Conservation (phyloP, 2,113 vertebrate genomes). For the Thymallus thymallus region DNA sequence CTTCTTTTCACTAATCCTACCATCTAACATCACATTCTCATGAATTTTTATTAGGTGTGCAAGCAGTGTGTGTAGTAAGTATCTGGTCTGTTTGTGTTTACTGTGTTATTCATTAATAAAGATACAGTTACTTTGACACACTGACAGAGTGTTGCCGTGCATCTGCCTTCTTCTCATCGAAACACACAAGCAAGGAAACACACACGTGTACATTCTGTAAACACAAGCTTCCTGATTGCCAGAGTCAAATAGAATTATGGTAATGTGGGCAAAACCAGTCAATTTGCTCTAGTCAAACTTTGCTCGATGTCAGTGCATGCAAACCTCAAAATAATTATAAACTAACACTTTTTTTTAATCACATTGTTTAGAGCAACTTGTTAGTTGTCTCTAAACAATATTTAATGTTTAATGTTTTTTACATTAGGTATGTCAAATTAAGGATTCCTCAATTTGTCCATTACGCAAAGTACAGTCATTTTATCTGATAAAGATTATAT, state of each 20-base stretch:
- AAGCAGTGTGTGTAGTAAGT: no score
- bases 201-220: conserved; percentile 22
- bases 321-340: conserved; percentile 40
- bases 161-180: neutral
- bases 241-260: conserved; percentile 47
- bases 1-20: neutral
- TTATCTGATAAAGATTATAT: neutral
- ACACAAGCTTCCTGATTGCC: conserved; percentile 47
- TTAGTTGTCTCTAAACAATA: neutral
- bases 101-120: neutral
- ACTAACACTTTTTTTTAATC: neutral
- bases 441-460: neutral
- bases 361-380: neutral
- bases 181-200: neutral
- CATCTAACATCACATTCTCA: no score
- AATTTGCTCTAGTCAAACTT: conserved; percentile 36
- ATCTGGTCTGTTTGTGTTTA: no score
- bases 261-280: conserved; percentile 45
- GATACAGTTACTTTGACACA: neutral
- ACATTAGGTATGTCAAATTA: neutral
- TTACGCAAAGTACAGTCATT: conserved; percentile 10
- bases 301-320: conserved; percentile 35
- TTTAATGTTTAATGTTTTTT: conserved; percentile 4
- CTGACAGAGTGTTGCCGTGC: neutral
- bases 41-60: no score